Percentiles rank a stretch among this genome's conserved stretches.
Conservation (phyloP, 2,113 vertebrate genomes). For the Eurystomus gularis region DNA sequence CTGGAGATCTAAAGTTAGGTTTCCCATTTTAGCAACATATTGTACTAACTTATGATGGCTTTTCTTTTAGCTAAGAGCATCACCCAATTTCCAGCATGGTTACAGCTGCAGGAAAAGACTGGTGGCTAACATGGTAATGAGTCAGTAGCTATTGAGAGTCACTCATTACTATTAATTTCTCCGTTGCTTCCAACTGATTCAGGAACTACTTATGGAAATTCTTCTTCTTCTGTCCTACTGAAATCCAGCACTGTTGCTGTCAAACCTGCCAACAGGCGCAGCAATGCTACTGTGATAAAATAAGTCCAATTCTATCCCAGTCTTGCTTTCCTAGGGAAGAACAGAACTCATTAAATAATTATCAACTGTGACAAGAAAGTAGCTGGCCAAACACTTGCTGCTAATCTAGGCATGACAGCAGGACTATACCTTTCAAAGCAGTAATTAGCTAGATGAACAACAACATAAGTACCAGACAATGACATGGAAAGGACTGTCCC, state of each 20-base stretch:
- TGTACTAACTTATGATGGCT: neutral
- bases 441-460: slow-evolving; percentile 64
- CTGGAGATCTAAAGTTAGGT: neutral
- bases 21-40: neutral
- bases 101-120: slow-evolving; percentile 48
- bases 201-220: slow-evolving; percentile 69
- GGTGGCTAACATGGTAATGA: slow-evolving; percentile 48
- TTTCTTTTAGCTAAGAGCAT: slow-evolving; percentile 35
- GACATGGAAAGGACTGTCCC: slow-evolving; percentile 60
- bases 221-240: slow-evolving; percentile 58
- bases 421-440: slow-evolving; percentile 63
- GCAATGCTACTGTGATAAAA: slow-evolving; percentile 52
- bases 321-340: slow-evolving; percentile 67
- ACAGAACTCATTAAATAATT: slow-evolving; percentile 68
- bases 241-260: slow-evolving; percentile 45
- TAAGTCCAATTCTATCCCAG: slow-evolving; percentile 56
- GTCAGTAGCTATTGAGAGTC: slow-evolving; percentile 54
- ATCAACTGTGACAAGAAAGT: slow-evolving; percentile 66
- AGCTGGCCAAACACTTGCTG: slow-evolving; percentile 64
- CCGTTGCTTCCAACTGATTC: neutral
- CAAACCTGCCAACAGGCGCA: slow-evolving; percentile 39
- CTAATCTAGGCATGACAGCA: slow-evolving; percentile 63
- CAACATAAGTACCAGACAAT: slow-evolving; percentile 62
- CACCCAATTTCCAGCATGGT: neutral
- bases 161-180: slow-evolving; percentile 53